These are phyloP conservation scores for Luffia ferchaultella DNA, from an alignment of 2,888 invertebrate genomes.

Conservation along the genomic window DNA sequence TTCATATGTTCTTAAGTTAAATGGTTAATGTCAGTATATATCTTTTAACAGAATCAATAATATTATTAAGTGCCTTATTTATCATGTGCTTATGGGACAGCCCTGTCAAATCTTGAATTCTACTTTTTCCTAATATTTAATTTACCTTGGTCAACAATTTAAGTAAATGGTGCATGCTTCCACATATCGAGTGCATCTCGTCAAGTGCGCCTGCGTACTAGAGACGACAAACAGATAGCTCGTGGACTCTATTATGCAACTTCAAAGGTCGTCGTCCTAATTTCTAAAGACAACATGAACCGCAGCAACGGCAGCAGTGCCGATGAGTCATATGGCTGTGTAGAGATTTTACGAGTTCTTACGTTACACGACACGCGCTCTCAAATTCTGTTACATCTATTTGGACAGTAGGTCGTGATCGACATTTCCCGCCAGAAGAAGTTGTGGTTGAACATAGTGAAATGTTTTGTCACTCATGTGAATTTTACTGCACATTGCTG, in stretches of 20 bases:
- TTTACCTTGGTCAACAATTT: no score
- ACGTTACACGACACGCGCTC: neutral
- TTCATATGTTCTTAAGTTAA: no score
- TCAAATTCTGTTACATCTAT: no score
- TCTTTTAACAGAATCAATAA: no score
- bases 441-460: constrained; percentile 16
- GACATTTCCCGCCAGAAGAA: constrained; percentile 18
- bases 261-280: constrained; percentile 38
- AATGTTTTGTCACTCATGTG: no score
- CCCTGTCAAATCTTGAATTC: no score
- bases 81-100: no score
- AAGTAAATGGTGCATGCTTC: no score
- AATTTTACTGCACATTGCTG: no score
- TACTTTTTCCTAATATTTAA: no score
- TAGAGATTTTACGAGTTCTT: neutral
- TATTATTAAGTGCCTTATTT: no score
- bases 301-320: constrained; percentile 1
- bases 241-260: constrained; percentile 34
- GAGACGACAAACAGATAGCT: constrained; percentile 4
- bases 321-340: neutral
- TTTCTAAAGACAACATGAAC: constrained; percentile 27
- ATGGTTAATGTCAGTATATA: no score
- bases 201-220: neutral
- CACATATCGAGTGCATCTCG: neutral
- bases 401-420: neutral